Evolutionary conservation across 2,797 vertebrate species (phyloP).

Genomic region (Ibycter americanus): DNA sequence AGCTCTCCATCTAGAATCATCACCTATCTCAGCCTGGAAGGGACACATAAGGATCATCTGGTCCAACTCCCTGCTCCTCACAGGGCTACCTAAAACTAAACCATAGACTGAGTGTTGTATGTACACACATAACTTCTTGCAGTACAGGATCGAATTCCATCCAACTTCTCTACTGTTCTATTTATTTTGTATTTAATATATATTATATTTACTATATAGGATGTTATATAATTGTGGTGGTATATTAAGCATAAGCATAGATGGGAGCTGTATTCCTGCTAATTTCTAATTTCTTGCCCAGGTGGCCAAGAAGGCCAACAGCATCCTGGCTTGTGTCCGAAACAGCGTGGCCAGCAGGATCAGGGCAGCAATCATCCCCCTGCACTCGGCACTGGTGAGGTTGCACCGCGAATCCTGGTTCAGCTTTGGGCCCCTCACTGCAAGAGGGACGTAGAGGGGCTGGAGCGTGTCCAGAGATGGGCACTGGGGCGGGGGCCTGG

Average conservation of each 20-base stretch:
- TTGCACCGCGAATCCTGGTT: no score
- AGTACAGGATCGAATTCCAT: neutral
- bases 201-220: neutral
- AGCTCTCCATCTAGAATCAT: neutral
- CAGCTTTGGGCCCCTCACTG: no score
- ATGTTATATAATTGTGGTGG: rapidly evolving
- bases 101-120: rapidly evolving
- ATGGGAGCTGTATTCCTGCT: neutral
- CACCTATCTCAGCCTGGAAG: neutral
- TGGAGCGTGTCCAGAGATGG: no score
- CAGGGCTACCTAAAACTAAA: neutral
- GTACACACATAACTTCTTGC: neutral
- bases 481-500: no score
- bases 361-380: no score
- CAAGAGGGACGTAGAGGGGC: no score
- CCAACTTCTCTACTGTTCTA: neutral
- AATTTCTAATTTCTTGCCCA: neutral
- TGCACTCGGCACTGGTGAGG: no score
- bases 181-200: neutral
- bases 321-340: no score
- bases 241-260: neutral
- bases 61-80: neutral
- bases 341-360: no score
- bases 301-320: no score
- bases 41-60: neutral